Base-by-base conservation (phyloP, 2,888 invertebrate genomes). In the Osmoderma eremita region DNA sequence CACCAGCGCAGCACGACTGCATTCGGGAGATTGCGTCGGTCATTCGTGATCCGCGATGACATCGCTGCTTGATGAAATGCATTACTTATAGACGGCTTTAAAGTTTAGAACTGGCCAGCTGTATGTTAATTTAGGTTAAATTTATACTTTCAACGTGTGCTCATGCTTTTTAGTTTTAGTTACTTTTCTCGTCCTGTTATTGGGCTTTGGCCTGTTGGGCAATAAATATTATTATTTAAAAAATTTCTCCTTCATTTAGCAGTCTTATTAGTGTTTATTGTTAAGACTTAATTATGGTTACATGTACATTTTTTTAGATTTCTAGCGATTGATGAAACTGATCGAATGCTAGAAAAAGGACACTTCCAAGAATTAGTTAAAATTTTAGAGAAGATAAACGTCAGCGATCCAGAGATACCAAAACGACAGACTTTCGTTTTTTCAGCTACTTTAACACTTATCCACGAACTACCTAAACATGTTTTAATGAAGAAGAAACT, bases 261-360 rank as follows among this genome's bases (percentile, higher is more conserved):
- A 10, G 5, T 10, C 12, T 39, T 39, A 5, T n/a, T 24, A 8
- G 10, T 48, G 10, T 8, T 36, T 36, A 5, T 2, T 3, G 3
- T 41, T 10, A 3, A 3, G 10, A 54, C n/a, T 24, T 5, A 54
- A 5, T 54, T 15, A 15, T 39, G 17, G n/a, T 36, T 12, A 41
- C 36, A 24, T 36, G 36, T 10, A 48, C n/a, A 4, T 56, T 58
- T 66, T 77, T 75, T 5, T 77, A 95, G 95, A 78, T 95, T 90
- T 81, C 84, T 99, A 70, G 97, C 95, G 0, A 94, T 98, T 73
- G 99, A 99, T 81, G 99, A 99, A 85, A 98, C 98, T 0, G 99
- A 99, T 82, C 88, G 99, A 68, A 98, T 99, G 98, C 84, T 98
- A 13, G 98, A 99, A 79, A 91, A 90, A 72, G 96, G 96, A 0